A percentile compares a stretch with the other conserved stretches of the same genome.
phyloP scores from a whole-genome alignment of 1,140 invertebrate species.

The Neomicropteryx cornuta region DNA sequence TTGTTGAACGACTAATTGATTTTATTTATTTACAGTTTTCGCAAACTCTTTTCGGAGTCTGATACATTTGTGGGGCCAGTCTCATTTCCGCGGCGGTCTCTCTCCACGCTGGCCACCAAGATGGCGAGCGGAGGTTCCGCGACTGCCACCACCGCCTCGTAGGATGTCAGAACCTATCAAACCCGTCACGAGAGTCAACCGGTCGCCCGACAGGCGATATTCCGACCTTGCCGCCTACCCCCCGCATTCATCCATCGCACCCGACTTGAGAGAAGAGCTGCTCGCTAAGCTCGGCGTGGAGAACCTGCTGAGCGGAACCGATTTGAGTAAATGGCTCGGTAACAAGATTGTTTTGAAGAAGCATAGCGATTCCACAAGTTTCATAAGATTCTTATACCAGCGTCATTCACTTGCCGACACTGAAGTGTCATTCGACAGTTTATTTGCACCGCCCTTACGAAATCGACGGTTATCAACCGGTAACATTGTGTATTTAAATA shows the following conservation, averaged over 20 bases:
- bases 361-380: too few species aligned
- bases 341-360: conserved; percentile 19
- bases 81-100: conserved; percentile 32
- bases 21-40: conserved; percentile 30
- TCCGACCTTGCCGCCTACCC: too few species aligned
- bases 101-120: conserved; percentile 29
- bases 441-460: too few species aligned
- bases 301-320: too few species aligned
- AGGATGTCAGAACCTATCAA: conserved; percentile 29
- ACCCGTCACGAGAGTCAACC: too few species aligned
- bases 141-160: conserved; percentile 32
- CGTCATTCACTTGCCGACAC: too few species aligned
- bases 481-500: too few species aligned
- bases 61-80: conserved; percentile 39
- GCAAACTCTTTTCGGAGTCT: conserved; percentile 43
- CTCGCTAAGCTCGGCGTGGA: conserved; percentile 18
- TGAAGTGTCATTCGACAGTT: too few species aligned
- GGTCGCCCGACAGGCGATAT: too few species aligned
- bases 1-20: background rate
- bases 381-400: too few species aligned
- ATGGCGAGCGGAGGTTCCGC: conserved; percentile 24
- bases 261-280: conserved; percentile 28
- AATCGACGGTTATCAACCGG: too few species aligned
- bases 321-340: conserved; percentile 29
- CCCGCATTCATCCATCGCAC: too few species aligned